Percentiles rank a stretch among this genome's conserved stretches.
Evolutionary conservation across 2,113 vertebrate species (phyloP).

Genomic region (Muntiacus muntjak): DNA sequence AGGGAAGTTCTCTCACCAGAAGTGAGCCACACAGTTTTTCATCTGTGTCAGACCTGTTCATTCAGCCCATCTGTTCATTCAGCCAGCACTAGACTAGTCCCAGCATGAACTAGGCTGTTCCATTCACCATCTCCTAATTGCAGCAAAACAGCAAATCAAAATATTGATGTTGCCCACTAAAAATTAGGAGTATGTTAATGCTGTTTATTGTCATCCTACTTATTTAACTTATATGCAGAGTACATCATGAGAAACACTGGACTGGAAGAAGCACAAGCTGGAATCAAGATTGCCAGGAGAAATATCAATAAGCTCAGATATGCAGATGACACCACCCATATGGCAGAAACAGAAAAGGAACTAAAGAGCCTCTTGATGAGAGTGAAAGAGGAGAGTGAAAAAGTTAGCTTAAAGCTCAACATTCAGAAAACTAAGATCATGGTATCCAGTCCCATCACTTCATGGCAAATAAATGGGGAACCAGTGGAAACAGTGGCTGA

Average conservation of each 20-base stretch:
- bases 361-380: neutral
- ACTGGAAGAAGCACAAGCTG: neutral
- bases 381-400: neutral
- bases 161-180: neutral
- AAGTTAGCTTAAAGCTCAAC: neutral
- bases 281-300: neutral
- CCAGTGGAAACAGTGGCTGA: neutral
- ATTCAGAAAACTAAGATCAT: neutral
- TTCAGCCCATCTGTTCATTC: neutral
- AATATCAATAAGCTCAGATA: neutral
- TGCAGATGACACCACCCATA: neutral
- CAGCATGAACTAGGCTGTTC: neutral
- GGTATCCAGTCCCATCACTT: neutral
- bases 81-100: neutral
- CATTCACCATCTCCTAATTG: neutral
- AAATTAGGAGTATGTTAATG: neutral
- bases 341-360: neutral
- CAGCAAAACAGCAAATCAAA: neutral
- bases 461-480: neutral
- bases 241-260: neutral
- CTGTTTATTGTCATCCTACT: neutral
- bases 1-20: neutral
- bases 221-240: neutral
- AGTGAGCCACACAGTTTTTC: neutral
- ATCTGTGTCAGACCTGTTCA: neutral